These are phyloP conservation scores for Dicerorhinus sumatrensis DNA, from an alignment of 2,113 vertebrate species.

Conservation along the genomic window DNA sequence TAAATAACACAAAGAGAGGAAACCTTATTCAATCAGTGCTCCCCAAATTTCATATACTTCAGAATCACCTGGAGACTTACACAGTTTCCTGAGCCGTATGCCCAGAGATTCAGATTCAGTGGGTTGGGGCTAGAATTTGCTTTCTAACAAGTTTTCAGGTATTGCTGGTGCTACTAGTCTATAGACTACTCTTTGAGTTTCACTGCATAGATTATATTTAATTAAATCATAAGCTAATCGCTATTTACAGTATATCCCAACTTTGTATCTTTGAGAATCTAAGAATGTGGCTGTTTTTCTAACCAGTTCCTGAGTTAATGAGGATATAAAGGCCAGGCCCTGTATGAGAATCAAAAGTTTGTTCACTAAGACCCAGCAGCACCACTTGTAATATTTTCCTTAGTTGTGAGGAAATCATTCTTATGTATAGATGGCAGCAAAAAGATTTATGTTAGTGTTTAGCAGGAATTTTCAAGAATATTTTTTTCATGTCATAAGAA, in stretches of 20 bases:
- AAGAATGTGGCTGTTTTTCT: not conserved
- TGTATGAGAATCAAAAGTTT: not conserved
- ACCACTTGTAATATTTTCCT: not conserved
- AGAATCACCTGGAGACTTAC: not conserved
- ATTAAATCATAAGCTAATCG: not conserved
- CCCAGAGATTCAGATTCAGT: not conserved
- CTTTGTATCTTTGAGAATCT: not conserved
- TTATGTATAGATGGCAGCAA: not conserved
- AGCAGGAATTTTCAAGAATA: not conserved
- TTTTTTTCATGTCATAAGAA: not conserved
- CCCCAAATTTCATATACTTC: not conserved
- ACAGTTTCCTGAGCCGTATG: not conserved
- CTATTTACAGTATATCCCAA: not conserved
- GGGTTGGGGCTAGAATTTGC: not conserved
- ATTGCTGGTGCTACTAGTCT: not conserved
- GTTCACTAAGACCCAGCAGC: not conserved
- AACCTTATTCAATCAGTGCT: not conserved
- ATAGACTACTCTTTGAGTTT: not conserved
- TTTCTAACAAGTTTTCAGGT: not conserved
- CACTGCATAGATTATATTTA: not conserved
- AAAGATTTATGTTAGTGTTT: conserved; percentile 1
- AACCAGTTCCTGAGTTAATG: not conserved
- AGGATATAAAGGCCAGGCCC: not conserved
- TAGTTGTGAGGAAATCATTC: not conserved
- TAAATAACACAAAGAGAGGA: not conserved